Evolutionary conservation across 2,888 invertebrate genomes (phyloP).

Genomic region (Cartodere bifasciata): DNA sequence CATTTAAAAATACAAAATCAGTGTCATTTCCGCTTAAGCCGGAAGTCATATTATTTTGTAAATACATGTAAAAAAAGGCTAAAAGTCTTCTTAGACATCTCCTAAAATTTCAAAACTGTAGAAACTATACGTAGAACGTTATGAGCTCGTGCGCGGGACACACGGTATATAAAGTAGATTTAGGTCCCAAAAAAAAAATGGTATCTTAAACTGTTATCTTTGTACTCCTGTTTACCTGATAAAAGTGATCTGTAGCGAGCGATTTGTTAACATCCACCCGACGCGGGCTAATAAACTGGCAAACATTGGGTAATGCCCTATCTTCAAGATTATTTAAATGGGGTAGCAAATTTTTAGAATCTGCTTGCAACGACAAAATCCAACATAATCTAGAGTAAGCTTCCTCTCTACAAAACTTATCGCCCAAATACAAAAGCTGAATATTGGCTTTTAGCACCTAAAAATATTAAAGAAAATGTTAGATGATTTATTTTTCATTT

Average conservation of each 20-base stretch:
- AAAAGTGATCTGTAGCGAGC: constrained; percentile 29
- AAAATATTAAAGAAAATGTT: neutral
- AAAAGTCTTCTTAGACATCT: no score
- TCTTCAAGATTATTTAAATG: constrained; percentile 37
- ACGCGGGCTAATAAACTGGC: constrained; percentile 27
- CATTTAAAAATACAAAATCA: no score
- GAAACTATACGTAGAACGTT: no score
- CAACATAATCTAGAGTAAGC: constrained; percentile 40
- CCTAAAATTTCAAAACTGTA: no score
- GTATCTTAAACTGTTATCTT: no score
- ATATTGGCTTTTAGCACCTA: constrained; percentile 39
- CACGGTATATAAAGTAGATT: no score
- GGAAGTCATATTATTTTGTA: no score
- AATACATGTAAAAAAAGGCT: no score
- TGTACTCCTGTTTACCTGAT: constrained; percentile 34
- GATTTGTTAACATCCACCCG: constrained; percentile 29
- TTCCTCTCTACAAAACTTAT: constrained; percentile 35
- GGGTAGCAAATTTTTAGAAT: constrained; percentile 35
- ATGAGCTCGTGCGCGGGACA: no score
- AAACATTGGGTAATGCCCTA: constrained; percentile 34
- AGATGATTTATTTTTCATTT: neutral
- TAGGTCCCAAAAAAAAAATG: no score
- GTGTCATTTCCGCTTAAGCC: no score
- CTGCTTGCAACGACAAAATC: constrained; percentile 36
- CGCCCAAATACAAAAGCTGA: constrained; percentile 35